Evolutionary conservation across 2,888 invertebrate genomes (phyloP), one percentile per base, ranked within the genome.

Genomic region (Pyrgus malvae): DNA sequence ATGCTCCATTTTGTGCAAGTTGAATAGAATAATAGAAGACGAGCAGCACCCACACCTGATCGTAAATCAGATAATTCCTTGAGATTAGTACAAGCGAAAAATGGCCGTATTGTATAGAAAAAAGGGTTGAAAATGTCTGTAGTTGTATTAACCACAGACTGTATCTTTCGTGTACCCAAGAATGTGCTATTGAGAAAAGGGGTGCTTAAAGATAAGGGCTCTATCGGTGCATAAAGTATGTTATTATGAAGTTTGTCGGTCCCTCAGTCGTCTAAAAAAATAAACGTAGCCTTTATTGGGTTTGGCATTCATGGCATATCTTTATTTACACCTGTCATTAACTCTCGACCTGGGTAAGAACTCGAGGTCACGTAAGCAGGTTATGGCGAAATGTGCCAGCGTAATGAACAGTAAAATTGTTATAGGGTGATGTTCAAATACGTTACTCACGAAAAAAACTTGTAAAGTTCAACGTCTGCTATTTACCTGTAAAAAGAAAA

Each of bases 221-320:
- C 84, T 83, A 85, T 84, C 81, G 83, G 74, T 86, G 83, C 83
- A 83, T 82, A 84, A 86, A 86, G 78, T 80, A 78, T 80, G 79
- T 81, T 85, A 82, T 82, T 83, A 83, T 84, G 78, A 81, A 83
- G 79, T 80, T 80, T 76, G 76, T 71, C 70, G 70, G 73, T 67
- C 70, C 70, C 68, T 60, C 62, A 68, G 69, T 65, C 66, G 62
- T 60, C 61, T 60, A 72, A 76, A 78, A 66, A 62, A 54, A 74
- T 70, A 69, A 78, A 76, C 70, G 66, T 42, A 17, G 66, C 67
- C 73, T 74, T 74, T 23, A 44, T 38, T 55, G 41, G 41, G 68
- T 63, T 68, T 63, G 72, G 74, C 72, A 80, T 81, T 70, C 72
- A 70, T 67, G 76, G 78, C 63, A 77, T 78, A 66, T 74, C 70